These are phyloP conservation scores for Thamnophis elegans DNA, from an alignment of 2,797 vertebrate species.

Conservation along the genomic window DNA sequence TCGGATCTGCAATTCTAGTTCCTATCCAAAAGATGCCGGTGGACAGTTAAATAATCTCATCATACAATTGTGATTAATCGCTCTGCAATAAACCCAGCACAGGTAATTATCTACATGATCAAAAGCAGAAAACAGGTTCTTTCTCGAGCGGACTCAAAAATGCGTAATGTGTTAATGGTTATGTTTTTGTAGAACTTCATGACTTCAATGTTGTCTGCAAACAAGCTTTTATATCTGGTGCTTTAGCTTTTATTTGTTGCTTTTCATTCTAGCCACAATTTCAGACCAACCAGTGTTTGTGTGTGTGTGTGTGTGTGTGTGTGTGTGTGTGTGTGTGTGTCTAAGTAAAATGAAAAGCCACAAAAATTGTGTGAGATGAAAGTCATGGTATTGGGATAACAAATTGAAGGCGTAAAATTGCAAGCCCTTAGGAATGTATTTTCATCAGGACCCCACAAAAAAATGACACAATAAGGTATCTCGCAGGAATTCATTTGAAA, in stretches of 20 bases:
- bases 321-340: not conserved
- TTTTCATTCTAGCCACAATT: not conserved
- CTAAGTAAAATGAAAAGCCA: not conserved
- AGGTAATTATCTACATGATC: not conserved
- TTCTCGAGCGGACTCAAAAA: not conserved
- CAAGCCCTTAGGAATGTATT: not conserved
- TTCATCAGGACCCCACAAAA: not conserved
- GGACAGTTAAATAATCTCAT: not conserved
- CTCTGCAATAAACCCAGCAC: not conserved
- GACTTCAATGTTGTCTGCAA: not conserved
- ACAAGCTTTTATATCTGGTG: not conserved
- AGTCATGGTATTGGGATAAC: not conserved
- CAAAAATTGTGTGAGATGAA: not conserved
- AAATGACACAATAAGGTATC: not conserved
- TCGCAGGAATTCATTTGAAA: not conserved
- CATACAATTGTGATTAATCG: not conserved
- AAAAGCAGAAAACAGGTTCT: not conserved
- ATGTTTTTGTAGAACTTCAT: not conserved
- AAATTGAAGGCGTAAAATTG: not conserved
- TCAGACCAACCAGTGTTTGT: accelerated
- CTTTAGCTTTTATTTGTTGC: not conserved
- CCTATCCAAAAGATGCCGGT: not conserved
- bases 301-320: too few species aligned
- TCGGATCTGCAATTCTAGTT: not conserved
- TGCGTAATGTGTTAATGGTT: not conserved